These are phyloP conservation scores for Albula goreensis DNA, from an alignment of 2,113 vertebrate genomes.

Conservation along the genomic window DNA sequence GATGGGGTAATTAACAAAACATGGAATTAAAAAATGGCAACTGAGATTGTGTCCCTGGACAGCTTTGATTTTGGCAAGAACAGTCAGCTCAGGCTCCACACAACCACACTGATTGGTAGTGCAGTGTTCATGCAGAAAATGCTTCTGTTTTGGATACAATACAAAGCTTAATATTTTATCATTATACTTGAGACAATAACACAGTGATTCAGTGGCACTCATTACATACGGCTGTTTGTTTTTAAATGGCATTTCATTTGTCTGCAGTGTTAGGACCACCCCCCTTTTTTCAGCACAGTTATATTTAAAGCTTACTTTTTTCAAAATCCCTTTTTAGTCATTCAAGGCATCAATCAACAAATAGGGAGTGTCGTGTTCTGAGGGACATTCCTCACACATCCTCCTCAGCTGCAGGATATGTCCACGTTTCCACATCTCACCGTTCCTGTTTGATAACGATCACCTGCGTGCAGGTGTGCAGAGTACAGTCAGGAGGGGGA, in stretches of 20 bases:
- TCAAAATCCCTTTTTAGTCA: background rate
- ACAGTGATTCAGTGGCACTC: background rate
- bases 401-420: slow-evolving; percentile 19
- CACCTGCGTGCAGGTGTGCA: slow-evolving; percentile 46
- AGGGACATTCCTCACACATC: slow-evolving; percentile 13
- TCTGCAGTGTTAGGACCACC: background rate
- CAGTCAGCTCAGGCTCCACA: background rate
- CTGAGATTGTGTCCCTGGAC: background rate
- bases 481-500: slow-evolving; percentile 16
- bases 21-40: too few species aligned
- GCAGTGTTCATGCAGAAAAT: background rate
- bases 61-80: background rate
- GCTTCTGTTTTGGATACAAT: too few species aligned
- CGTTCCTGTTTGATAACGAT: slow-evolving; percentile 36
- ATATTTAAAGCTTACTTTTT: slow-evolving; percentile 12
- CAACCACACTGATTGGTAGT: background rate
- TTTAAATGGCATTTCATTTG: background rate
- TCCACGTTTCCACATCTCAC: slow-evolving; percentile 15
- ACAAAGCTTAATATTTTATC: background rate
- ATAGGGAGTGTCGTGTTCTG: background rate
- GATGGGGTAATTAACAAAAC: too few species aligned
- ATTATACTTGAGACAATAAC: background rate
- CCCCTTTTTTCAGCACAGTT: background rate
- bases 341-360: slow-evolving; percentile 11
- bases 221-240: background rate